Conservation (phyloP, 2,888 invertebrate genomes). For the Coenonympha glycerion region DNA sequence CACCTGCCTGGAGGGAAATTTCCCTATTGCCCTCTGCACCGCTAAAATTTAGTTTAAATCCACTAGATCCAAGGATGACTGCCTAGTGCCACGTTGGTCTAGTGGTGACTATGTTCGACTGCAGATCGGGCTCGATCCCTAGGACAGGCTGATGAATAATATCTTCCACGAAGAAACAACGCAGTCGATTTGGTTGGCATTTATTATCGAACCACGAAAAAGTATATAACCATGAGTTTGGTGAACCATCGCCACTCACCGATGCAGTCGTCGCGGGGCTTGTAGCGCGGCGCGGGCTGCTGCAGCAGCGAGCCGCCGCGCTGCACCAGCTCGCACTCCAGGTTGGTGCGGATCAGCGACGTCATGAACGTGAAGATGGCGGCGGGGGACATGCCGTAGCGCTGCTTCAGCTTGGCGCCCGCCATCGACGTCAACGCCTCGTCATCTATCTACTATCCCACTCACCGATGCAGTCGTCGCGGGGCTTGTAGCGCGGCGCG, state of each 20-base stretch:
- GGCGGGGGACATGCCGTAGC: conserved; percentile 71
- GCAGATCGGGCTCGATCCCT: too few species aligned
- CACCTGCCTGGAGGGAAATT: too few species aligned
- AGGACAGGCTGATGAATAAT: too few species aligned
- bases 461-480: conserved; percentile 85
- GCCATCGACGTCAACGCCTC: conserved; percentile 91
- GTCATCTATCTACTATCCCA: neutral
- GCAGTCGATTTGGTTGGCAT: too few species aligned
- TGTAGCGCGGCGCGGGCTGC: conserved; percentile 76
- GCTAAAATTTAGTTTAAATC: too few species aligned
- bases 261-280: conserved; percentile 87
- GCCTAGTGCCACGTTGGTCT: too few species aligned
- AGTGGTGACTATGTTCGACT: too few species aligned
- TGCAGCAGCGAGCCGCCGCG: conserved; percentile 84
- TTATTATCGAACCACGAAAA: too few species aligned
- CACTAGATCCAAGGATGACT: too few species aligned
- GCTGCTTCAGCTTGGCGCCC: conserved; percentile 85
- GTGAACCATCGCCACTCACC: conserved; percentile 65
- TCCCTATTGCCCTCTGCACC: too few species aligned
- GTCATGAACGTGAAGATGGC: conserved; percentile 90
- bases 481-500: conserved; percentile 81
- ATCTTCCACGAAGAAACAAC: too few species aligned
- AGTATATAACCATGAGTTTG: too few species aligned
- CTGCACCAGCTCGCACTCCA: conserved; percentile 94
- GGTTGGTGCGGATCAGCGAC: conserved; percentile 91